A percentile compares a stretch with the other conserved stretches of the same genome.
These are phyloP conservation scores for Strix uralensis DNA, from an alignment of 2,113 vertebrate genomes.

Conservation along the genomic window DNA sequence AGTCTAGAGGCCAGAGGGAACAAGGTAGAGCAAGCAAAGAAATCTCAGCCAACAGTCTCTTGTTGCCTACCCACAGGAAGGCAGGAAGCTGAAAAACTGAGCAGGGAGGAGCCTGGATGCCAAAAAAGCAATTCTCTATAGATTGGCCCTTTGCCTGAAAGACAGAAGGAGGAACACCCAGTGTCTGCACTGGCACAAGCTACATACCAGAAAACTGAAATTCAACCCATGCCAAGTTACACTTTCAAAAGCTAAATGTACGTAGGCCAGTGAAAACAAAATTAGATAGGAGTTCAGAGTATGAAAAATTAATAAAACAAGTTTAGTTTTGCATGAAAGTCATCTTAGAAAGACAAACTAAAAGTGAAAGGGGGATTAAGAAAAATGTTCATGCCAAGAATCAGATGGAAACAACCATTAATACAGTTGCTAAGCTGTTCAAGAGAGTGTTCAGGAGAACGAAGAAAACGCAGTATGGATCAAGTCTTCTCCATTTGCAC, in stretches of 20 bases:
- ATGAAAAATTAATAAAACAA: slow-evolving; percentile 28
- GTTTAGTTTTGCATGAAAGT: not conserved
- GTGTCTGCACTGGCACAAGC: slow-evolving; percentile 59
- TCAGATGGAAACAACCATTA: not conserved
- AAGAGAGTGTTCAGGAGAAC: not conserved
- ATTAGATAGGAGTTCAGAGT: not conserved
- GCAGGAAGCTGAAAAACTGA: slow-evolving; percentile 21
- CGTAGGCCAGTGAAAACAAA: slow-evolving; percentile 33
- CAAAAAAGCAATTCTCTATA: slow-evolving; percentile 32
- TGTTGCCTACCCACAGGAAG: slow-evolving; percentile 13
- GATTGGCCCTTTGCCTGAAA: slow-evolving; percentile 62
- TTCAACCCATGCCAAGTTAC: slow-evolving; percentile 47
- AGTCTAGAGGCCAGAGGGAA: not conserved
- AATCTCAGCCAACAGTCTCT: not conserved
- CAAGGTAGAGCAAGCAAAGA: not conserved
- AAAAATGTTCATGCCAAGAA: not conserved
- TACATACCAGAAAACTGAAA: slow-evolving; percentile 54
- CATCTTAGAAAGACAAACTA: slow-evolving; percentile 21
- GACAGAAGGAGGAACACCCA: slow-evolving; percentile 65
- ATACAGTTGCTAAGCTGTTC: not conserved
- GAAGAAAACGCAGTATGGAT: not conserved
- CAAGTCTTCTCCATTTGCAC: not conserved
- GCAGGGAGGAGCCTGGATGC: slow-evolving; percentile 33
- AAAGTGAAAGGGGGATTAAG: not conserved
- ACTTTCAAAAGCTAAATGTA: slow-evolving; percentile 30